phyloP scores from a whole-genome alignment of 2,797 vertebrate genomes.

The Prionace glauca region DNA sequence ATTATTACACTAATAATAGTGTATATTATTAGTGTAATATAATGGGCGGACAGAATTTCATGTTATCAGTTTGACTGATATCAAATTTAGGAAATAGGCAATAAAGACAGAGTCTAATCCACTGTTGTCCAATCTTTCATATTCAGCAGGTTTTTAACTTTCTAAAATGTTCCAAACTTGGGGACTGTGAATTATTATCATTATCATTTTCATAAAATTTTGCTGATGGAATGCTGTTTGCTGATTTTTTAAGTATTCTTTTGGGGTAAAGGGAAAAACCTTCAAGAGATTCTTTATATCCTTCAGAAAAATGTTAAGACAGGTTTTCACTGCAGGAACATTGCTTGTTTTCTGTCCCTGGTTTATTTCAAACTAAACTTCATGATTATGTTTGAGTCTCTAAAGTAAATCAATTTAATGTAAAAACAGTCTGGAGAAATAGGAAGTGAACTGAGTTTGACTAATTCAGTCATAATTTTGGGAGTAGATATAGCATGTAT shows the following conservation, averaged over 20 bases:
- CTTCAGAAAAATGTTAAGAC: background rate
- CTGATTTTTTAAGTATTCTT: background rate
- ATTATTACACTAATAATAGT: no score
- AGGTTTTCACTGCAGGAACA: background rate
- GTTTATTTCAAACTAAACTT: background rate
- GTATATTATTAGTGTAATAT: no score
- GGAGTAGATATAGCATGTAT: background rate
- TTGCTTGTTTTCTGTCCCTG: background rate
- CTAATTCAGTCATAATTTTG: background rate
- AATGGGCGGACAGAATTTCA: background rate
- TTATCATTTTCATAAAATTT: background rate
- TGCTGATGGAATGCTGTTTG: background rate
- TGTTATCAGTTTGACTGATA: background rate
- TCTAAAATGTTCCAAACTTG: background rate
- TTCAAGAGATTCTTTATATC: background rate
- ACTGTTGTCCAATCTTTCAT: background rate
- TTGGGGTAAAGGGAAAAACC: background rate
- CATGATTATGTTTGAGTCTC: background rate
- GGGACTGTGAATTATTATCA: background rate
- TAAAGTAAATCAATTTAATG: background rate
- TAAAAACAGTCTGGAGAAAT: background rate
- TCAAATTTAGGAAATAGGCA: background rate
- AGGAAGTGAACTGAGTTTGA: conserved; percentile 9
- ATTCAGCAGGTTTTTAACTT: background rate
- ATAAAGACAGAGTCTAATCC: background rate